Percentiles rank a stretch among this genome's conserved stretches.
Conservation (phyloP, 2,888 invertebrate species). For the Caenorhabditis virilis region DNA sequence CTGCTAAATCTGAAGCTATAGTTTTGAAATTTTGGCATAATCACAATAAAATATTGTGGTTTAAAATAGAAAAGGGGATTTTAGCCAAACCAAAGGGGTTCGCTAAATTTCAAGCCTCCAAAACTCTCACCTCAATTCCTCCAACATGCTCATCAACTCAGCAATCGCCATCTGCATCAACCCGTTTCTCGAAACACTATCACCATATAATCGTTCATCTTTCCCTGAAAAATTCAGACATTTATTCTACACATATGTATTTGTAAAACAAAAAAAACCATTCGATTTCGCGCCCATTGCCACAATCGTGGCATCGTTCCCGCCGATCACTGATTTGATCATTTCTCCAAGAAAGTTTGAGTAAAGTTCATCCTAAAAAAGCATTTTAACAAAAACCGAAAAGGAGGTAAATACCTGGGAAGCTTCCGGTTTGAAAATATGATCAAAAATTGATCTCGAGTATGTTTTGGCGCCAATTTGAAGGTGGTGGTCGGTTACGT, state of each 20-base stretch:
- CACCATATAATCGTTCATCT: slow-evolving; percentile 46
- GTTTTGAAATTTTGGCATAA: not conserved
- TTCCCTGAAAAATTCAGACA: slow-evolving; percentile 27
- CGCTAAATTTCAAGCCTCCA: not conserved
- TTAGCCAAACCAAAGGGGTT: too few species aligned
- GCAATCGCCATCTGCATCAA: slow-evolving; percentile 29
- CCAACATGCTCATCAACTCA: slow-evolving; percentile 23
- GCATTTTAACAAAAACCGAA: slow-evolving; percentile 49
- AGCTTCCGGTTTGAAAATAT: slow-evolving; percentile 43
- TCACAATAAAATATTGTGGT: too few species aligned
- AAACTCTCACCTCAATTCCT: slow-evolving; percentile 18
- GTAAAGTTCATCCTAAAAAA: slow-evolving; percentile 86
- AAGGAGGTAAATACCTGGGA: slow-evolving; percentile 23
- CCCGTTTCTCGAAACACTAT: slow-evolving; percentile 22
- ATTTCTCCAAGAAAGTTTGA: slow-evolving; percentile 89
- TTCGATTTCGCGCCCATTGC: slow-evolving; percentile 69
- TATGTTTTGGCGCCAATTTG: slow-evolving; percentile 34
- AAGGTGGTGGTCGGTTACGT: slow-evolving; percentile 22
- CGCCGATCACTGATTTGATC: slow-evolving; percentile 78
- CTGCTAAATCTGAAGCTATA: too few species aligned
- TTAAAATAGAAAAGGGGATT: too few species aligned
- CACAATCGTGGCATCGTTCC: slow-evolving; percentile 71
- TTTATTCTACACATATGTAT: not conserved
- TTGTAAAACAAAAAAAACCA: slow-evolving; percentile 7
- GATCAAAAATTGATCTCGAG: slow-evolving; percentile 48